Base-by-base conservation (phyloP, 2,888 invertebrate genomes). In the Ischnus inquisitorius region DNA sequence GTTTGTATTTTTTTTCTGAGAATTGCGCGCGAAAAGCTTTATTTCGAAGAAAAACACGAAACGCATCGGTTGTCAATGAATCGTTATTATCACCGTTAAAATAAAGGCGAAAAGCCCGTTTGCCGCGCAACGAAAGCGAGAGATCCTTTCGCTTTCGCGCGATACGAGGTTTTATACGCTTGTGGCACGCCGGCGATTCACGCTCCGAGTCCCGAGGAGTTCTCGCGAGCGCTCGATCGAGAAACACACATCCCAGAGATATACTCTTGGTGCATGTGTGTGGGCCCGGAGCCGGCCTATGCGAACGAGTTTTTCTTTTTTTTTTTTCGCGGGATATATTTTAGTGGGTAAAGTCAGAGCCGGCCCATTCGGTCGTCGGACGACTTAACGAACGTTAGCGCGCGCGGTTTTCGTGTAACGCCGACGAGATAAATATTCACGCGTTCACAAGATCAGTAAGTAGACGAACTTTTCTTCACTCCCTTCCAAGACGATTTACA, bases 91-190 rank as follows among this genome's bases (percentile, higher is more conserved):
- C 22, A 4, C 41, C 22, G 25, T 34, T 34, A 46, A 51, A 41
- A 64, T 65, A 65, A 65, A 72, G 10, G 16, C 57, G 5, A 65
- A 57, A 79, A 74, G 67, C 54, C 67, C 74, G 74, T 60, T 60
- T 68, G 28, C 60, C 34, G 57, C 28, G 67, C 68, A 79, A 79
- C 74, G 80, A 80, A 67, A 75, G 57, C 62, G 60, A 67, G 57
- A 41, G 54, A 67, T 77, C 77, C 82, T 82, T 82, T 82, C 82
- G 77, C 82, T 82, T 82, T 82, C 72, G 71, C 51, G 68, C 34
- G 28, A 34, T 48, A 48, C 64, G 34, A 48, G 28, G 12, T 12
- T 57, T 5, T 60, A 14, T 57, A 25, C 22, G 51, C 28, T 19
- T 64, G 39, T 12, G 22, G 54, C 39, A 12, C n/a, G 14, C 54